Evolutionary conservation across 1,140 invertebrate species (phyloP).

Genomic region (Episyrphus balteatus): DNA sequence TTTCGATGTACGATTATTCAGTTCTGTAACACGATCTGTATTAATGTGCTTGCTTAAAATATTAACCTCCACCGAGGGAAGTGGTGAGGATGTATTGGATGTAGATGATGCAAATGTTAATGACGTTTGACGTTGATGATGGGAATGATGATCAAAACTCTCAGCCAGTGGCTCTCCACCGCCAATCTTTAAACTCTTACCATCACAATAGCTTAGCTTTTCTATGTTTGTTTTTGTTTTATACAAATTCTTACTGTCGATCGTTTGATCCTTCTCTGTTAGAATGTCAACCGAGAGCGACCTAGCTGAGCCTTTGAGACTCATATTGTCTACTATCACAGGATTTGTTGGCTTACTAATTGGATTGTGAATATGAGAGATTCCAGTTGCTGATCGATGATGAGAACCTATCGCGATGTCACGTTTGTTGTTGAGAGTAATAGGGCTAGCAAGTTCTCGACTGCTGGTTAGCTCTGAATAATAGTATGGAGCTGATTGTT

Average conservation of each 20-base stretch:
- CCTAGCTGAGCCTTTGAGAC: conserved; percentile 28
- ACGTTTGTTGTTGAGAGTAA: conserved; percentile 55
- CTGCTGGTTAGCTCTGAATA: conserved; percentile 64
- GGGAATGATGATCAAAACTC: no score
- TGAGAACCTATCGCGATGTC: conserved; percentile 30
- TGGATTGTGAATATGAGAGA: conserved; percentile 68
- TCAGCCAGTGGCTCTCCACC: not conserved
- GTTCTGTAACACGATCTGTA: not conserved
- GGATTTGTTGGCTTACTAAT: conserved; percentile 45
- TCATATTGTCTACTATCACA: conserved; percentile 40
- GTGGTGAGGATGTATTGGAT: not conserved
- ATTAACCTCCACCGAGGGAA: not conserved
- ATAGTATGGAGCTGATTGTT: conserved; percentile 67
- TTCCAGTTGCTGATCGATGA: conserved; percentile 49
- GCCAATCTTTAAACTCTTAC: conserved; percentile 21
- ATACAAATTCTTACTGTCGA: conserved; percentile 67
- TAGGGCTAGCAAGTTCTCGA: conserved; percentile 13
- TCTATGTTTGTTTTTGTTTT: conserved; percentile 45
- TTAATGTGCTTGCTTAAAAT: conserved; percentile 9
- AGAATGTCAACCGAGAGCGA: conserved; percentile 56
- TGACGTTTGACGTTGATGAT: not conserved
- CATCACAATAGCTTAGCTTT: conserved; percentile 27
- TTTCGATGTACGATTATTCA: conserved; percentile 12
- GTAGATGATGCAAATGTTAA: not conserved
- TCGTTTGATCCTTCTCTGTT: conserved; percentile 53